Evolutionary conservation across 2,888 invertebrate species (phyloP), one percentile per base, ranked within the genome.

Genomic region (Ariolimax columbianus): DNA sequence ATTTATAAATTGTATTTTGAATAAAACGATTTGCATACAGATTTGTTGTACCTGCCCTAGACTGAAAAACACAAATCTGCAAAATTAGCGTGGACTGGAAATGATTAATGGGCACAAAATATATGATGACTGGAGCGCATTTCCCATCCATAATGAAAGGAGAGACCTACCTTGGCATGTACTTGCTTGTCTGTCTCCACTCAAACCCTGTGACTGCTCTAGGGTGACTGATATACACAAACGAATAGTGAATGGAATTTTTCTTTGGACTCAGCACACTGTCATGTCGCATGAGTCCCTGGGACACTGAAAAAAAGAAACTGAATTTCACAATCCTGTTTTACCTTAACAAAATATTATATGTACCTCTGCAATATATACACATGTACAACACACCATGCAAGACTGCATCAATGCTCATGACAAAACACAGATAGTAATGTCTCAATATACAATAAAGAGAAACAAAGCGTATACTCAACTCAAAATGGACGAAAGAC

Each of bases 151-250:
- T 3, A 40, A 1, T 40, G 30, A 23, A 11, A 59, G 9, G 33
- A 36, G 14, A 55, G 4, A 77, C 95, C 95, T 95, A 97, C 97
- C 98, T 98, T 81, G 99, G 99, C 98, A 99, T 99, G 93, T 99
- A 99, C 95, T 99, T 98, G 95, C 99, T 99, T 79, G 99, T 99
- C 94, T 98, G 98, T 89, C 99, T 96, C 99, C 99, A 99, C 79
- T 98, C 98, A 89, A 99, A 96, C 91, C 99, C 98, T 26, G 98
- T 98, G 77, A 99, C 97, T 75, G 99, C 97, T 83, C 98, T 96
- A 1, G 99, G 99, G 95, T 99, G 99, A 43, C 98, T 91, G 77
- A 94, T 92, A 87, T 93, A 94, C 43, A 94, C 90, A 89, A 93
- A 99, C 80, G 98, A 97, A 95, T 97, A 99, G 93, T 97, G 97